Percentiles rank a stretch among this genome's conserved stretches.
phyloP scores from a whole-genome alignment of 1,140 invertebrate species.

The Riptortus pedestris region DNA sequence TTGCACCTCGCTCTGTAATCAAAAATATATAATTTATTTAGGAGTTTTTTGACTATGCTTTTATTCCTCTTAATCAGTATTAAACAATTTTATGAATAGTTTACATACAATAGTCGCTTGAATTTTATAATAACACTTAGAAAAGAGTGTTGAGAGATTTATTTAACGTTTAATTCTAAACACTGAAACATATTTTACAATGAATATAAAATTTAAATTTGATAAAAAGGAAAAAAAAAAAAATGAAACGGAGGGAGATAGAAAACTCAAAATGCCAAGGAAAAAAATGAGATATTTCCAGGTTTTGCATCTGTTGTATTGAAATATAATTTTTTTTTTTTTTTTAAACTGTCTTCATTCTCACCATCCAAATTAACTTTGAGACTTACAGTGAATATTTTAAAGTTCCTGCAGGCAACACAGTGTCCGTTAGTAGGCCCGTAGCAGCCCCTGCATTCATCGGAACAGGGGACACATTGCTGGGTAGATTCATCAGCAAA shows the following conservation, averaged over 20 bases:
- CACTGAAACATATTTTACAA: too few relatives aligned
- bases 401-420: slow-evolving; percentile 71
- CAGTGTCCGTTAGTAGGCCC: slow-evolving; percentile 72
- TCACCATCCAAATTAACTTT: too few relatives aligned
- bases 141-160: too few relatives aligned
- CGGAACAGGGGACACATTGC: slow-evolving; percentile 65
- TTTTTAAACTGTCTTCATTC: neutral
- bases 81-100: neutral
- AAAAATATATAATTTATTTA: neutral
- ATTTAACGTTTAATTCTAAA: too few relatives aligned
- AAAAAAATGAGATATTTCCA: neutral
- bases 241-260: too few relatives aligned
- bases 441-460: slow-evolving; percentile 72
- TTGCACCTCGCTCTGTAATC: slow-evolving; percentile 41
- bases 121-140: too few relatives aligned
- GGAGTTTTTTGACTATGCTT: neutral
- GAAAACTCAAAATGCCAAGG: neutral
- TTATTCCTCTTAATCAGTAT: neutral
- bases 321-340: neutral
- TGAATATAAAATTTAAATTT: too few relatives aligned
- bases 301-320: neutral
- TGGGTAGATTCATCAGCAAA: slow-evolving; percentile 63
- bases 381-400: slow-evolving; percentile 58
- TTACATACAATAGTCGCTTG: too few relatives aligned
- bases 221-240: too few relatives aligned